Evolutionary conservation across 2,888 invertebrate species (phyloP).

Genomic region (Andrena camellia): DNA sequence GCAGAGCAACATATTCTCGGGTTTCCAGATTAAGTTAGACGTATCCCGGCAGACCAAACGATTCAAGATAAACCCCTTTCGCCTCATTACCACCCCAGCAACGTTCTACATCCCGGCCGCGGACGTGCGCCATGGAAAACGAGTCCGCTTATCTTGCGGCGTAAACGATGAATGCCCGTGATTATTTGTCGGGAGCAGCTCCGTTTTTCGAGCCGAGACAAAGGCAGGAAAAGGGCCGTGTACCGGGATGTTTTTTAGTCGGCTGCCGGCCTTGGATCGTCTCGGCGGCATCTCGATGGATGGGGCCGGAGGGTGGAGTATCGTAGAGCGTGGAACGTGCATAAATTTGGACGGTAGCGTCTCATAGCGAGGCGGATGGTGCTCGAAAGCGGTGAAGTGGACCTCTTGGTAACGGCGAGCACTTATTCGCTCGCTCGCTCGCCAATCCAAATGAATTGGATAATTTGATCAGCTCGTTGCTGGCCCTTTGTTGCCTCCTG

Average conservation of each 20-base stretch:
- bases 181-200: constrained; percentile 12
- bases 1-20: neutral
- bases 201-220: constrained; percentile 15
- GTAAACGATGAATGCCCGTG: constrained; percentile 18
- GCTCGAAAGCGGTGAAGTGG: constrained; percentile 79
- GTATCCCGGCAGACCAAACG: constrained; percentile 21
- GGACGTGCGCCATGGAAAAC: neutral
- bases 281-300: constrained; percentile 17
- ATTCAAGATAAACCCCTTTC: constrained; percentile 16
- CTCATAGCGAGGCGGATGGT: constrained; percentile 78
- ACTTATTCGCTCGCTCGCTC: constrained; percentile 83
- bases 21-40: neutral
- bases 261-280: neutral
- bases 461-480: constrained; percentile 85
- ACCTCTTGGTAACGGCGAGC: constrained; percentile 82
- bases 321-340: constrained; percentile 72
- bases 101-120: neutral
- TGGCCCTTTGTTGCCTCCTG: constrained; percentile 85
- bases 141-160: constrained; percentile 25
- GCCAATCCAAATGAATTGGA: constrained; percentile 85
- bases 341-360: constrained; percentile 80
- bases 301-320: constrained; percentile 22
- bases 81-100: neutral
- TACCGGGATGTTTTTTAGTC: constrained; percentile 19
- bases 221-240: constrained; percentile 20